Conservation (phyloP, 2,797 vertebrate species). For the Pipistrellus pygmaeus region DNA sequence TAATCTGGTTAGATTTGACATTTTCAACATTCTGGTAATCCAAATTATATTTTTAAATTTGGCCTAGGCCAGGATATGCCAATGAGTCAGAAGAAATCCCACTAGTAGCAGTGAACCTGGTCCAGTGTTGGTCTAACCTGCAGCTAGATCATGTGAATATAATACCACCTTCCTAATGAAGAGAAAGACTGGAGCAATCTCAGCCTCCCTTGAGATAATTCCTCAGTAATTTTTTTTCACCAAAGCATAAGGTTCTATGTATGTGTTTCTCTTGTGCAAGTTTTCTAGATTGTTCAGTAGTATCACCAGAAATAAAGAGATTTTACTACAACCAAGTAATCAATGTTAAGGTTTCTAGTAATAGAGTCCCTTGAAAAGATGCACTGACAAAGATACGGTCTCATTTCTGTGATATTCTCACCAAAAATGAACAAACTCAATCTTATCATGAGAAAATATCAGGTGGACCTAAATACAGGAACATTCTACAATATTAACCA, state of each 20-base stretch:
- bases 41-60: conserved; percentile 69
- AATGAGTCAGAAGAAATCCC: conserved; percentile 53
- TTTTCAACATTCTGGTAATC: conserved; percentile 70
- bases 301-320: conserved; percentile 24
- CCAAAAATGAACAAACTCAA: background rate
- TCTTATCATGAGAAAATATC: background rate
- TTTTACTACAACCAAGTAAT: conserved; percentile 35
- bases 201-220: background rate
- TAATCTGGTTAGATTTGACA: conserved; percentile 74
- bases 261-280: background rate
- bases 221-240: conserved; percentile 14
- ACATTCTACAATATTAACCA: background rate
- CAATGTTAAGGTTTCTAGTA: background rate
- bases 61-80: conserved; percentile 39
- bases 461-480: background rate
- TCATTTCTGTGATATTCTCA: conserved; percentile 17
- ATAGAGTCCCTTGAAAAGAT: background rate
- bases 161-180: conserved; percentile 16
- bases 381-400: background rate
- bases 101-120: conserved; percentile 43
- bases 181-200: background rate
- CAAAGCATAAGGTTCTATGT: conserved; percentile 41
- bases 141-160: background rate
- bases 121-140: conserved; percentile 30
- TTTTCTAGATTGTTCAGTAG: conserved; percentile 20